Percentiles rank a stretch among this genome's conserved stretches.
Evolutionary conservation across 2,888 invertebrate species (phyloP).

Genomic region (Ganaspis brasiliensis): DNA sequence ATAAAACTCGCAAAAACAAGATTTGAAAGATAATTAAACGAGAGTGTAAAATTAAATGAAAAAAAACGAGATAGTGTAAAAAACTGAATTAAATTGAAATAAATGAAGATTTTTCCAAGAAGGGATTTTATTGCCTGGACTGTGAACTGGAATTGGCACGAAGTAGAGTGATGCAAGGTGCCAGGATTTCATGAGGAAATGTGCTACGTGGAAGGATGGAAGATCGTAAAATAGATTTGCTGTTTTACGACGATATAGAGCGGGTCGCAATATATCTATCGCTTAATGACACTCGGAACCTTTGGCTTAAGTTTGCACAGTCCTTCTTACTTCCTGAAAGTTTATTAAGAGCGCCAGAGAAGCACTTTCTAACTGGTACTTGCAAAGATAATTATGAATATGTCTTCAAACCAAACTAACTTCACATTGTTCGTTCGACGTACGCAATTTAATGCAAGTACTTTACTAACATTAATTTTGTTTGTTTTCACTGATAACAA

Average conservation of each 20-base stretch:
- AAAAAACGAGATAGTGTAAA: background rate
- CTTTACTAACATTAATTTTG: background rate
- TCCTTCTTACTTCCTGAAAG: slow-evolving; percentile 58
- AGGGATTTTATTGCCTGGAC: background rate
- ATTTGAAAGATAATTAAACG: background rate
- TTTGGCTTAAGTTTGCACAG: slow-evolving; percentile 60
- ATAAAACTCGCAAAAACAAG: no score
- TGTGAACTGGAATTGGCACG: background rate
- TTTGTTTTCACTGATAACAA: background rate
- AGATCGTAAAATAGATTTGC: slow-evolving; percentile 27
- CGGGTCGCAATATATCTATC: slow-evolving; percentile 42
- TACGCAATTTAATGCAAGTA: background rate
- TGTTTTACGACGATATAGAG: slow-evolving; percentile 13
- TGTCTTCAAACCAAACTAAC: slow-evolving; percentile 24
- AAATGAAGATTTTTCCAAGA: background rate
- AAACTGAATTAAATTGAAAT: background rate
- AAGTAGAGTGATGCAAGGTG: background rate
- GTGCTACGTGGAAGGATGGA: slow-evolving; percentile 8
- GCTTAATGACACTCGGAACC: slow-evolving; percentile 61
- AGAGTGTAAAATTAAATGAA: background rate
- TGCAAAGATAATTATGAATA: slow-evolving; percentile 22
- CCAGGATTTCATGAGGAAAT: slow-evolving; percentile 9
- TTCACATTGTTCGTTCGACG: background rate
- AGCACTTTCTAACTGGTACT: slow-evolving; percentile 34
- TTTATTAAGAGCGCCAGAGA: slow-evolving; percentile 57